Conservation (phyloP, 2,113 vertebrate genomes). For the Struthio camelus region DNA sequence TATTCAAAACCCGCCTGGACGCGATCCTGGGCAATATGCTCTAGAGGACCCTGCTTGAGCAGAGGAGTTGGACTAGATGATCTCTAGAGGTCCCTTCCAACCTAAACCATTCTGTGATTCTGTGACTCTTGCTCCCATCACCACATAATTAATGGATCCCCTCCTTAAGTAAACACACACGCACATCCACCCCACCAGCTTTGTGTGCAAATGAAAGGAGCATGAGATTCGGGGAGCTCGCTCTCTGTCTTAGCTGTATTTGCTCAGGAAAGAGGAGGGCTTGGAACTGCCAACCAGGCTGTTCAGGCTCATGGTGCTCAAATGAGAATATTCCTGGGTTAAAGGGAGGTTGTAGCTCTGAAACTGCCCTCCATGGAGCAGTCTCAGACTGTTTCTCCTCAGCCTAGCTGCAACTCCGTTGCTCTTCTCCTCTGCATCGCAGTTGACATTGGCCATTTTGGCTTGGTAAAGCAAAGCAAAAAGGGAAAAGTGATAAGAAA, state of each 20-base stretch:
- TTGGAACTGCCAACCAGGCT: neutral
- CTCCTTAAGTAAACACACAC: neutral
- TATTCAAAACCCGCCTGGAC: too few relatives aligned
- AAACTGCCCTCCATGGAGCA: neutral
- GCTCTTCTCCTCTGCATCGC: fast-evolving
- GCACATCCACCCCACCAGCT: neutral
- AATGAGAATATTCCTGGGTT: neutral
- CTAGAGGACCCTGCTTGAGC: too few relatives aligned
- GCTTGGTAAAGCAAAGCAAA: neutral
- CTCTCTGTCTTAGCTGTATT: neutral
- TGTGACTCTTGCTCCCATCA: neutral
- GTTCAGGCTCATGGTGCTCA: neutral
- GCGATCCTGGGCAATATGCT: too few relatives aligned
- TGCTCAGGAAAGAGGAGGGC: neutral
- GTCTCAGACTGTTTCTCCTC: neutral
- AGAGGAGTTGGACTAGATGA: too few relatives aligned
- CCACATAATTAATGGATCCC: neutral
- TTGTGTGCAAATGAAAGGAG: neutral
- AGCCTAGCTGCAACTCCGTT: fast-evolving
- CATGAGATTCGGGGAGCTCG: neutral
- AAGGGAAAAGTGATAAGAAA: neutral
- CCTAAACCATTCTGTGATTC: too few relatives aligned
- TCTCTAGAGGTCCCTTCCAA: too few relatives aligned
- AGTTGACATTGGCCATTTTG: fast-evolving
- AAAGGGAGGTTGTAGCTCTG: neutral